Evolutionary conservation across 2,113 vertebrate species (phyloP).

Genomic region (Eretmochelys imbricata): DNA sequence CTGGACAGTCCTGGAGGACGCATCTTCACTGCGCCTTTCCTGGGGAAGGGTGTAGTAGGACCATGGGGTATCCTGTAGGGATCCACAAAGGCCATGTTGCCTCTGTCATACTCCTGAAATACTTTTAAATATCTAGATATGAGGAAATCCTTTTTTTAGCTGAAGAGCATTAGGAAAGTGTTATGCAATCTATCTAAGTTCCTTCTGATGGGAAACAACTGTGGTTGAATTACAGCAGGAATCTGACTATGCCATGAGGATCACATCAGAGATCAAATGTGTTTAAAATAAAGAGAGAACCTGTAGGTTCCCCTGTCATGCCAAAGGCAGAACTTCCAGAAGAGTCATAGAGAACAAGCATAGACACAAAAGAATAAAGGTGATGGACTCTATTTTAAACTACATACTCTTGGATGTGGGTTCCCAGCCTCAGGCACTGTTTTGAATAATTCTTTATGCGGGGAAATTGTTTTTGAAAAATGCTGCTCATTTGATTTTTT

Average conservation of each 20-base stretch:
- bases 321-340: not conserved
- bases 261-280: slow-evolving; percentile 22
- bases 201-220: not conserved
- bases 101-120: not conserved
- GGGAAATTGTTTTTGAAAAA: slow-evolving; percentile 56
- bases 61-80: too few species aligned
- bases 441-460: not conserved
- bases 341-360: not conserved
- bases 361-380: not conserved
- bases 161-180: not conserved
- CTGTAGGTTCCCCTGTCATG: not conserved
- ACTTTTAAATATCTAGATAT: not conserved
- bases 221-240: slow-evolving; percentile 13
- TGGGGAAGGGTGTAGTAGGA: too few species aligned
- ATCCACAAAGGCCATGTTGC: too few species aligned
- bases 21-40: too few species aligned
- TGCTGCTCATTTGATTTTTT: slow-evolving; percentile 46
- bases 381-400: slow-evolving; percentile 28
- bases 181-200: not conserved
- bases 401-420: not conserved
- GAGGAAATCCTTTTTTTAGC: not conserved
- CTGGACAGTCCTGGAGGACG: too few species aligned
- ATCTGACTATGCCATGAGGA: slow-evolving; percentile 3
- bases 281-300: not conserved
- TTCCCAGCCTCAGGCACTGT: slow-evolving; percentile 40